Evolutionary conservation across 2,888 invertebrate genomes (phyloP).

Genomic region (Cataglyphis cursor): DNA sequence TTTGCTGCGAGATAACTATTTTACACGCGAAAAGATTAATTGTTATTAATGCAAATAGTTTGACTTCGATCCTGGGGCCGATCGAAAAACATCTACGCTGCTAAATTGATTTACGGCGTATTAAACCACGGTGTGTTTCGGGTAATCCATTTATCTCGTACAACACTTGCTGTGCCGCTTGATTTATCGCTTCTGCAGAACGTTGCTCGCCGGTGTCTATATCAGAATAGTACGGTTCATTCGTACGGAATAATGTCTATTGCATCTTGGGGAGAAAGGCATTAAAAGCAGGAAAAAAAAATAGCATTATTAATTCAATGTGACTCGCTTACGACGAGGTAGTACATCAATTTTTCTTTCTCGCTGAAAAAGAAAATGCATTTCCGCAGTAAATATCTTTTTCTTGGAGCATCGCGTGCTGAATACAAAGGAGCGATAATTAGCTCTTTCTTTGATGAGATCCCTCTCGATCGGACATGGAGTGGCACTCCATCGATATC

Average conservation of each 20-base stretch:
- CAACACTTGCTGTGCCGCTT: conserved; percentile 44
- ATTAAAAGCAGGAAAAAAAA: not conserved
- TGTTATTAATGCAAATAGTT: conserved; percentile 45
- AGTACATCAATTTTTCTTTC: conserved; percentile 11
- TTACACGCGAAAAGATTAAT: conserved; percentile 23
- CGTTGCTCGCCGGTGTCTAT: conserved; percentile 28
- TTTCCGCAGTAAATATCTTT: conserved; percentile 30
- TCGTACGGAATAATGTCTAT: conserved; percentile 28
- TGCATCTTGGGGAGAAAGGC: not conserved
- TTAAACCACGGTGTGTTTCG: conserved; percentile 45
- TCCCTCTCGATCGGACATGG: conserved; percentile 43
- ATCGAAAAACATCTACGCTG: conserved; percentile 36
- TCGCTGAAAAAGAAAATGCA: conserved; percentile 26
- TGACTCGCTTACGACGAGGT: conserved; percentile 6
- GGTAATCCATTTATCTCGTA: conserved; percentile 53
- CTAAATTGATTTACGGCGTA: conserved; percentile 52
- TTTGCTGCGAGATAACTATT: conserved; percentile 18
- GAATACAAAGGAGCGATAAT: conserved; percentile 55
- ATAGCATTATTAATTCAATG: conserved; percentile 3
- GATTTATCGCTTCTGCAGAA: conserved; percentile 43
- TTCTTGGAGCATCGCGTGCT: conserved; percentile 7
- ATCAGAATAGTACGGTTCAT: conserved; percentile 27
- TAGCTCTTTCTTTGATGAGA: conserved; percentile 57
- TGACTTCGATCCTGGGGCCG: conserved; percentile 12
- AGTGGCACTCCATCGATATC: conserved; percentile 57